Base-by-base conservation (phyloP, 2,113 vertebrate species). In the Mobula hypostoma region DNA sequence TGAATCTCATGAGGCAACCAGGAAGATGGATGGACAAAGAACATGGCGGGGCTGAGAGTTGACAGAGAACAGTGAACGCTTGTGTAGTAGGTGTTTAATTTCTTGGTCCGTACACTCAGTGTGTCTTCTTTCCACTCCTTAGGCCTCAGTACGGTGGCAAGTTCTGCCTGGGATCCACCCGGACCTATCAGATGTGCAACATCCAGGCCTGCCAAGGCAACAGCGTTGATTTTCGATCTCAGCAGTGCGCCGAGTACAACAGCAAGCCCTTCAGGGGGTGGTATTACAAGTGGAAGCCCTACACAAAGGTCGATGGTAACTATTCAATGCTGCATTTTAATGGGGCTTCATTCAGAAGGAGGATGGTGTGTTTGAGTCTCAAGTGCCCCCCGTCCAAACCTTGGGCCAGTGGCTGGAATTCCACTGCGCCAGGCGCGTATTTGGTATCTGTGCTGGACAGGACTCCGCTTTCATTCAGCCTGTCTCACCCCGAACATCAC, bases 281-380 rank as follows among this genome's bases (percentile, higher is more conserved):
- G 99, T 98, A 97, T 97, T 99, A 99, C 96, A 98, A 98, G 95
- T 99, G 99, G 99, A 99, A 98, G 95, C 98, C 99, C 1, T 99
- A 99, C 94, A 99, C 97, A n/a, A 99, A 98, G 96, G 98, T 99
- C 90, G 98, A 99, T 96, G 98, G 99, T 99, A 97, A 96, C 94
- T 48, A 40, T 72, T 48, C 48, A 7, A 48, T 93, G 90, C 36
- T 17, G 90, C 40, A 19, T 7, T 61, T 58, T 21, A 3, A 85
- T 74, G 70, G 63, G 63, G 63, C 14, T 58, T 4, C 58, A 32
- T 88, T 88, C 7, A 27, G 29, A 66, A 63, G 27, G 58, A n/a
- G 56, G 4, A n/a, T 27, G 8, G 29, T 12, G 5, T 15, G 63
- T 63, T 5, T n/a, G 9, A n/a, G 11, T 87, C 9, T 27, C 12